Conservation (phyloP, 2,888 invertebrate species). For the Drosophila acutilabella region DNA sequence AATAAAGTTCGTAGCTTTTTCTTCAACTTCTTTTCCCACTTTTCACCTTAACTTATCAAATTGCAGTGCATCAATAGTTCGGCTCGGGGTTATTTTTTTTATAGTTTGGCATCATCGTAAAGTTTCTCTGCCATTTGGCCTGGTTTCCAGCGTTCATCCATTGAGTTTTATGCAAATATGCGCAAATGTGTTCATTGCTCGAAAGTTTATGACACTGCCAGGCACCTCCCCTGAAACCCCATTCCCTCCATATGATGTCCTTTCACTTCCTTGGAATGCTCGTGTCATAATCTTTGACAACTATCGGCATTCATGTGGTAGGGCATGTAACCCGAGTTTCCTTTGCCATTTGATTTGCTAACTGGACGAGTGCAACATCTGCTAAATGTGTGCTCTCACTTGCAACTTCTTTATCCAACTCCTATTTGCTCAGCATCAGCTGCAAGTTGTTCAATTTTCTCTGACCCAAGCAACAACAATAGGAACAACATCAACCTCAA, state of each 20-base stretch:
- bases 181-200: conserved; percentile 77
- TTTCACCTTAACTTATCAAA: background rate
- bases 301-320: conserved; percentile 75
- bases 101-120: conserved; percentile 12
- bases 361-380: conserved; percentile 61
- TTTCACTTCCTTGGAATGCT: conserved; percentile 29
- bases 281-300: conserved; percentile 81
- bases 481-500: conserved; percentile 1
- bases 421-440: conserved; percentile 27
- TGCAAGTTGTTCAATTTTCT: conserved; percentile 26
- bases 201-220: conserved; percentile 59
- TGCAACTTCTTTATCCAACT: conserved; percentile 25
- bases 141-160: conserved; percentile 39
- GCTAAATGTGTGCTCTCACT: conserved; percentile 36
- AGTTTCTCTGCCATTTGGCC: conserved; percentile 45
- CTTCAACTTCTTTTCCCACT: background rate
- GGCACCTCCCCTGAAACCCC: background rate
- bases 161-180: conserved; percentile 77
- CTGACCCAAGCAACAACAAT: conserved; percentile 18
- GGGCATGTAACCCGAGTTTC: conserved; percentile 22
- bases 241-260: background rate
- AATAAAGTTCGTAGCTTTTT: too few relatives aligned
- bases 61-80: conserved; percentile 16
- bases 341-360: conserved; percentile 72
- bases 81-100: background rate